These are phyloP conservation scores for Drosophila meridionalis DNA, from an alignment of 2,888 invertebrate genomes.

Conservation along the genomic window DNA sequence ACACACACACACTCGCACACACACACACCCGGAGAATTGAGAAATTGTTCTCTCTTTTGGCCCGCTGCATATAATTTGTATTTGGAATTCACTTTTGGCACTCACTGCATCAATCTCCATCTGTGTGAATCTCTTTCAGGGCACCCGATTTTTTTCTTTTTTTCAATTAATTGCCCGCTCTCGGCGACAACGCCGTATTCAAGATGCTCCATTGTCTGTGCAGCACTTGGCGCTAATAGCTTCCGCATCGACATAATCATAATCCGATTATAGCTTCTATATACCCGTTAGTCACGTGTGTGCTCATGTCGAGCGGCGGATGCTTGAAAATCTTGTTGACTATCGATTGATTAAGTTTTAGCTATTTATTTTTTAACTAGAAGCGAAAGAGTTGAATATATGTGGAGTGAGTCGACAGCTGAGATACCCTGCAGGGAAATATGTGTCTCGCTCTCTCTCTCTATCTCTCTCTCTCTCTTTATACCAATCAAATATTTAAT, in stretches of 20 bases:
- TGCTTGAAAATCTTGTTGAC: slow-evolving; percentile 54
- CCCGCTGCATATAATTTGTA: slow-evolving; percentile 31
- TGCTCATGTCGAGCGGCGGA: background rate
- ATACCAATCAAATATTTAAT: too few relatives aligned
- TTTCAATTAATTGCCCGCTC: slow-evolving; percentile 69
- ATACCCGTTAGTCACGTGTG: slow-evolving; percentile 31
- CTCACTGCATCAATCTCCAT: slow-evolving; percentile 69
- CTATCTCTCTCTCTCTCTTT: too few relatives aligned
- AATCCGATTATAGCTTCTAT: slow-evolving; percentile 62
- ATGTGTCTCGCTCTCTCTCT: too few relatives aligned
- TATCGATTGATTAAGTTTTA: slow-evolving; percentile 59
- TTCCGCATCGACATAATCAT: slow-evolving; percentile 66
- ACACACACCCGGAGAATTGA: slow-evolving; percentile 37
- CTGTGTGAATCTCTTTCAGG: slow-evolving; percentile 1
- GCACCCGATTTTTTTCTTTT: slow-evolving; percentile 14
- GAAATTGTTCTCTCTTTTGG: slow-evolving; percentile 56
- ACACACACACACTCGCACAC: slow-evolving; percentile 9
- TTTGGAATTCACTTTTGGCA: slow-evolving; percentile 45
- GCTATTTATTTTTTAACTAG: slow-evolving; percentile 42
- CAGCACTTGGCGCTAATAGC: slow-evolving; percentile 48
- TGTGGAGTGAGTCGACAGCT: background rate
- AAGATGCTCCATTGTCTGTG: slow-evolving; percentile 4
- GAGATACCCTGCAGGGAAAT: background rate
- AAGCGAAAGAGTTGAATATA: background rate
- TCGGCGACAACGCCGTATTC: slow-evolving; percentile 7